Base-by-base conservation (phyloP, 1,140 invertebrate species). In the Macrobrachium rosenbergii region DNA sequence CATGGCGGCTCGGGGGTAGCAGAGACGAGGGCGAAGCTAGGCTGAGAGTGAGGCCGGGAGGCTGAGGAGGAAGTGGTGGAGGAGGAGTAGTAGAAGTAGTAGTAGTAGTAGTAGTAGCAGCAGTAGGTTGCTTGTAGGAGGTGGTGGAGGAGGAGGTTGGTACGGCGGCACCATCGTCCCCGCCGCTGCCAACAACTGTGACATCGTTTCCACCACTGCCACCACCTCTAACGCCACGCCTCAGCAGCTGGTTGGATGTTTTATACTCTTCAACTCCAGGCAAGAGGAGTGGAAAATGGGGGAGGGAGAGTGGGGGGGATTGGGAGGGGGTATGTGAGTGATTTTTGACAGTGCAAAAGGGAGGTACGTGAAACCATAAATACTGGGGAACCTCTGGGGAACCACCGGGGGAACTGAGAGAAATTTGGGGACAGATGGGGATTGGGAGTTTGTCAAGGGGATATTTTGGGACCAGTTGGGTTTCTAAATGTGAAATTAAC, bases 41-140 rank as follows among this genome's bases (percentile, higher is more conserved):
- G 85, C 62, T 81, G 85, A 87, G 85, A 63, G 78, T 87, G 78
- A 87, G 85, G 45, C 73, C 45, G 43, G 85, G 85, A 73, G 78
- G 67, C 73, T 67, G 28, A 52, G 52, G 52, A 52, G 52, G 52
- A 52, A 52, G 52, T 52, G 52, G 52, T 10, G 52, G 52, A 52
- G 52, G 7, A 52, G 52, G 7, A 52, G 52, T 1, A 37, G 28
- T 37, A 37, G 28, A 2, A 52, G 52, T 0, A 52, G 52, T 52
- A 52, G 52, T 52, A 52, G 52, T 1, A 37, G 28, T 37, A 37
- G 28, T 37, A 52, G 52, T 0, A 52, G 52, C 6, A 52, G 52
- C 6, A 52, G 52, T 8, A 52, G 52, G 52, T 52, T 52, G 52
- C 52, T 8, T 52, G 52, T 52, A 52, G 8, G 52, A 52, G 52